Percentiles rank a stretch among this genome's conserved stretches.
phyloP scores from a whole-genome alignment of 1,140 invertebrate species.

The Hyphantria cunea region DNA sequence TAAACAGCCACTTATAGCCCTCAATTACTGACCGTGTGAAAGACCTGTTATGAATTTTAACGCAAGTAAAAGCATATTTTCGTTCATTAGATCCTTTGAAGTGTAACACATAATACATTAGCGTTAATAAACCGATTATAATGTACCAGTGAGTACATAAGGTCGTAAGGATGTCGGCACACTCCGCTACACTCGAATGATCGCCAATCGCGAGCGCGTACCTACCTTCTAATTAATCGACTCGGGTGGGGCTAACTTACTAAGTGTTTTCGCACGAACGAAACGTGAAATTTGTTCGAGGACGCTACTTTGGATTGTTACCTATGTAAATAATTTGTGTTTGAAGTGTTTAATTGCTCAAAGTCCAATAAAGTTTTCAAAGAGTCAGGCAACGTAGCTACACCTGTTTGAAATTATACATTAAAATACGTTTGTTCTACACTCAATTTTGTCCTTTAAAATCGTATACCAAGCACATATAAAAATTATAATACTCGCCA shows the following conservation, averaged over 20 bases:
- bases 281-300: constrained; percentile 12
- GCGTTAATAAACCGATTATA: constrained; percentile 9
- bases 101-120: constrained; percentile 12
- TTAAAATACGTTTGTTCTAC: too few relatives aligned
- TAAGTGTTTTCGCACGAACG: constrained; percentile 17
- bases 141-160: constrained; percentile 18
- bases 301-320: too few relatives aligned
- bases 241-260: constrained; percentile 59
- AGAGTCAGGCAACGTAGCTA: too few relatives aligned
- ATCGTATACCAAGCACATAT: too few relatives aligned
- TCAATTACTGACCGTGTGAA: not conserved
- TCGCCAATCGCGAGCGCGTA: constrained; percentile 61
- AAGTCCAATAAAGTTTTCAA: too few relatives aligned
- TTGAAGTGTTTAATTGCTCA: too few relatives aligned
- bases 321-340: too few relatives aligned
- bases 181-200: constrained; percentile 43
- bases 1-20: too few relatives aligned
- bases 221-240: constrained; percentile 64
- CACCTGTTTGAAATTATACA: too few relatives aligned
- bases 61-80: not conserved
- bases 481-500: too few relatives aligned
- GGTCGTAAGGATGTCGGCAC: constrained; percentile 11
- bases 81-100: not conserved
- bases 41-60: not conserved
- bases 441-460: too few relatives aligned